A percentile compares a stretch with the other conserved stretches of the same genome.
phyloP scores from a whole-genome alignment of 2,888 invertebrate genomes.

The Pachliopta kotzebuea region DNA sequence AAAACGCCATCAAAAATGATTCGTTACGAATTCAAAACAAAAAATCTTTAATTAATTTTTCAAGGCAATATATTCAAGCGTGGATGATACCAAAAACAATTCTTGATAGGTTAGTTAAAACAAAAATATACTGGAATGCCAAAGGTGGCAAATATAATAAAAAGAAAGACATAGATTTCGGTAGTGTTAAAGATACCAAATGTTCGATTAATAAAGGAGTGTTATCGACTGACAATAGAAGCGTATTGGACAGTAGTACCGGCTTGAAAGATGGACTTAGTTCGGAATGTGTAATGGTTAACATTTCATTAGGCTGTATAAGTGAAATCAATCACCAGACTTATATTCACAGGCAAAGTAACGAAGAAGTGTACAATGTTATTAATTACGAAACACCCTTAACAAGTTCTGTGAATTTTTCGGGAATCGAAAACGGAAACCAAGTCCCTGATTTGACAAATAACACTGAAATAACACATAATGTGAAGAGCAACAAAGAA shows the following conservation, averaged over 20 bases:
- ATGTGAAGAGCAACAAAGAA: neutral
- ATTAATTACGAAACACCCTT: constrained; percentile 61
- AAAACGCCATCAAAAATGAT: constrained; percentile 25
- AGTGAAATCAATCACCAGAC: constrained; percentile 47
- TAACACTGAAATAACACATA: neutral
- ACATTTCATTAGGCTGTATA: constrained; percentile 64
- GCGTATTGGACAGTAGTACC: constrained; percentile 43
- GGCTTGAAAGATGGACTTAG: constrained; percentile 41
- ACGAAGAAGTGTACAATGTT: constrained; percentile 64
- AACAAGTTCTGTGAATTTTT: constrained; percentile 35
- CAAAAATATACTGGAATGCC: constrained; percentile 30
- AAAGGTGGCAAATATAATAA: constrained; percentile 33
- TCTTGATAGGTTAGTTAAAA: constrained; percentile 37
- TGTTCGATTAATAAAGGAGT: neutral
- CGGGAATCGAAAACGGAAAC: neutral
- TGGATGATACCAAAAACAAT: constrained; percentile 64
- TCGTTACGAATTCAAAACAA: constrained; percentile 37
- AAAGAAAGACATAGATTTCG: constrained; percentile 47
- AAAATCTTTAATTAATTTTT: constrained; percentile 49
- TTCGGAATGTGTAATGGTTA: constrained; percentile 56
- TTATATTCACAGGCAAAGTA: constrained; percentile 45
- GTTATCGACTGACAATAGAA: neutral
- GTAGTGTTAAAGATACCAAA: constrained; percentile 32
- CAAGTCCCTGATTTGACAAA: neutral
- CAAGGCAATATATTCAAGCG: constrained; percentile 57